Evolutionary conservation across 2,797 vertebrate species (phyloP), one percentile per base, ranked within the genome.

Genomic region (Falco concolor): DNA sequence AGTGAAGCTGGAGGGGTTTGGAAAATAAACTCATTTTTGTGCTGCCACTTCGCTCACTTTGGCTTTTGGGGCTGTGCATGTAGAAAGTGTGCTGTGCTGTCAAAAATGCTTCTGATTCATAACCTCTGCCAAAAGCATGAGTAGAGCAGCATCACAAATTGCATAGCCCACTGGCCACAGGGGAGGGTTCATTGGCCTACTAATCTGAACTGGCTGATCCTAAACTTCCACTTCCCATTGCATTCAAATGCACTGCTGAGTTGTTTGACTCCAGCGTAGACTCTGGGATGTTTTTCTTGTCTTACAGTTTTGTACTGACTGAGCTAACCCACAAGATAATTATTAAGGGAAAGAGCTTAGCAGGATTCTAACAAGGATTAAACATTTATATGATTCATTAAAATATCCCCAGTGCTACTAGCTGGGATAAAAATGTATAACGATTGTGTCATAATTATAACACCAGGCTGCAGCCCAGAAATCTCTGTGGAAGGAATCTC

Each of bases 181-280:
- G 74, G 54, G 75, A 94, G 93, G 64, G 69, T 87, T 94, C 77
- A 92, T 44, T 97, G 90, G 73, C 81, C 91, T 89, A 75, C 54
- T 86, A 83, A 83, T 96, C 85, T 92, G 73, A 96, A 82, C 76
- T 86, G 80, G 22, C 76, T 95, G 85, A 95, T 97, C 84, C 76
- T 94, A 84, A 85, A 84, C 63, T 95, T 94, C 92, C 74, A 92
- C 89, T 96, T 96, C 89, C 95, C 86, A 79, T 83, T 95, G 89
- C 84, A 74, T 94, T 91, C 72, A 94, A 73, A 89, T 72, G 36
- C 57, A 83, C 76, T 86, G 68, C 89, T 84, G 84, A 92, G 78
- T 78, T 95, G 90, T 69, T 94, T 80, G 84, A 89, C 74, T 89
- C 84, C 86, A 92, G 64, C 24, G 57, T 34, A 61, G 42, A 69